Evolutionary conservation across 2,797 vertebrate species (phyloP).

Genomic region (Crenichthys baileyi): DNA sequence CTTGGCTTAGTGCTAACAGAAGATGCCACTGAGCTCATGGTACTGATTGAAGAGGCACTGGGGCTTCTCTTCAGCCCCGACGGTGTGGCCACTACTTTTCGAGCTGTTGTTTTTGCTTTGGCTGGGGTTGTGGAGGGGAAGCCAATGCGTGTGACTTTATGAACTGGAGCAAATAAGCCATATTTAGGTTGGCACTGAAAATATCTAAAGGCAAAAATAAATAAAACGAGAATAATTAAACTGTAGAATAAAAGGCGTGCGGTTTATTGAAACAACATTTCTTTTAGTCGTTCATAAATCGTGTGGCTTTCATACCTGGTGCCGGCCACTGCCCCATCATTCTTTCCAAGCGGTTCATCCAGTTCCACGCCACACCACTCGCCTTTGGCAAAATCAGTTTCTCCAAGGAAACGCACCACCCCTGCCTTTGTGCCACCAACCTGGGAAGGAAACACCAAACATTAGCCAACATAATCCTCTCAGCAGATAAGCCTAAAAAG

Average conservation of each 20-base stretch:
- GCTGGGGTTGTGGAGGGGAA: conserved; percentile 97
- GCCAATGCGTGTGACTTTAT: conserved; percentile 97
- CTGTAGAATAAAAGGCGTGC: neutral
- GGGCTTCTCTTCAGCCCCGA: conserved; percentile 92
- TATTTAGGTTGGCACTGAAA: conserved; percentile 98
- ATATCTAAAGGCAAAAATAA: conserved; percentile 82
- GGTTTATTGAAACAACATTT: neutral
- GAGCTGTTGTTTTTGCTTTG: conserved; percentile 89
- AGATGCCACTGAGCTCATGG: conserved; percentile 95
- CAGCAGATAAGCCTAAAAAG: conserved; percentile 31
- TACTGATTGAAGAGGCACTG: conserved; percentile 95
- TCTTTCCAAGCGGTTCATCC: conserved; percentile 97
- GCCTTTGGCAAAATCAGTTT: conserved; percentile 98
- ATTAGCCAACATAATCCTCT: conserved; percentile 41
- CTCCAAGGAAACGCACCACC: conserved; percentile 95
- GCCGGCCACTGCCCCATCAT: conserved; percentile 96
- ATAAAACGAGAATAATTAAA: conserved; percentile 8
- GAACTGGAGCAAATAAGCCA: conserved; percentile 95
- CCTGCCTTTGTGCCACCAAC: conserved; percentile 98
- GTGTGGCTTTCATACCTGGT: conserved; percentile 83
- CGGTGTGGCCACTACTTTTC: conserved; percentile 86
- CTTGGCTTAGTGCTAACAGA: conserved; percentile 98
- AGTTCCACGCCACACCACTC: conserved; percentile 98
- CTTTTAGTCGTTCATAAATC: neutral
- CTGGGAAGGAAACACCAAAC: conserved; percentile 70